Base-by-base conservation (phyloP, 2,888 invertebrate genomes). In the Atherix ibis region DNA sequence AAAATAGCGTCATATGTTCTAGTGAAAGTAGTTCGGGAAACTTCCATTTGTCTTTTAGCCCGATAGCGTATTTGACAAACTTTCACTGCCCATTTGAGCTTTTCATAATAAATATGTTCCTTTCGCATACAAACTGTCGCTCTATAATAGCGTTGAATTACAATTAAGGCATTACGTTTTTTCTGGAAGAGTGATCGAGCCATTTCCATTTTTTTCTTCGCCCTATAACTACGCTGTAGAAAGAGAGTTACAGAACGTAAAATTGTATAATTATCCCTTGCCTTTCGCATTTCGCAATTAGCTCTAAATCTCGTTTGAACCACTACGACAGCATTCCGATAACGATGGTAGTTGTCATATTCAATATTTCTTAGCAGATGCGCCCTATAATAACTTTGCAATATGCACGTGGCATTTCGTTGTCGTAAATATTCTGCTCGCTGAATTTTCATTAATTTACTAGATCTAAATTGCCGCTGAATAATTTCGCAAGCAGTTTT, bases 61-160 rank as follows among this genome's bases (percentile, higher is more conserved):
- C 64, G 56, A 44, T 60, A 65, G 36, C 46, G 46, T 25, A 43
- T 46, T 46, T 66, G 65, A n/a, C n/a, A n/a, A n/a, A n/a, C n/a
- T 13, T 15, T 17, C 9, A 12, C 9, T 26, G 12, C 33, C 9
- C 4, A 14, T 16, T 33, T 25, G 12, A 16, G 15, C 16, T 8
- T 17, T 36, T 32, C 35, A 10, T 48, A 15, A 37, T 19, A 15
- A 16, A 37, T 37, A 6, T 32, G 42, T 5, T 38, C 27, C 9
- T 18, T n/a, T 37, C 38, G 38, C 19, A 31, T 42, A 2, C 27
- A 6, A 16, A 35, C 32, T 5, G 34, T 45, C 5, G 51, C 51
- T 34, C 61, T 56, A 46, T 54, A 62, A 25, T 50, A 47, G 36
- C 43, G 48, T 40, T 67, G 68, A 32, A 68, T 46, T 2, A 43